Conservation (phyloP, 2,797 vertebrate species). For the Lepilemur septentrionalis region DNA sequence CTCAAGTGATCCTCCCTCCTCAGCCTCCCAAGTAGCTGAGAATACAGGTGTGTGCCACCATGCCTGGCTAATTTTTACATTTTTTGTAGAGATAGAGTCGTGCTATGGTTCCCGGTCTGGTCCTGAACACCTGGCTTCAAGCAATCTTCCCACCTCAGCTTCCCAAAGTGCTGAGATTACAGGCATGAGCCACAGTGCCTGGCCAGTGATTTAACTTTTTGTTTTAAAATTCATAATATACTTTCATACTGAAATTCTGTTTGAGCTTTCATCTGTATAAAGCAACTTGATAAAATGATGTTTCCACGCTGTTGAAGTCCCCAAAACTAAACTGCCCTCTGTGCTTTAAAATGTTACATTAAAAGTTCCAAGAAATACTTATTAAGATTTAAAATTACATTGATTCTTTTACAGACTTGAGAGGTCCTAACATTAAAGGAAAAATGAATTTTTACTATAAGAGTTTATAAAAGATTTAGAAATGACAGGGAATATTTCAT, state of each 20-base stretch:
- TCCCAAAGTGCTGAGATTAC: no score
- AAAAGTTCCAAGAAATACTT: neutral
- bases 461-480: neutral
- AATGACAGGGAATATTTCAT: neutral
- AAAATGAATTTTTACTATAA: neutral
- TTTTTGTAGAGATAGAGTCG: no score
- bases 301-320: neutral
- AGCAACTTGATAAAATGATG: neutral
- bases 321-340: neutral
- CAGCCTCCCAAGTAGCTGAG: no score
- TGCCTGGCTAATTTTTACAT: no score
- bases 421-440: neutral
- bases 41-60: no score
- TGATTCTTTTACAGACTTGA: neutral
- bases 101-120: no score
- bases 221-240: neutral
- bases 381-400: neutral
- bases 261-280: slow-evolving; percentile 20
- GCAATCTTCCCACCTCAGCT: no score
- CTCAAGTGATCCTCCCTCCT: no score
- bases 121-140: no score
- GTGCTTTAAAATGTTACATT: neutral
- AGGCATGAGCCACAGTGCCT: no score
- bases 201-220: neutral
- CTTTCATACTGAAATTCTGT: neutral